Evolutionary conservation across 1,140 invertebrate species (phyloP), one percentile per base, ranked within the genome.

Genomic region (Lamellibrachia luymesi): DNA sequence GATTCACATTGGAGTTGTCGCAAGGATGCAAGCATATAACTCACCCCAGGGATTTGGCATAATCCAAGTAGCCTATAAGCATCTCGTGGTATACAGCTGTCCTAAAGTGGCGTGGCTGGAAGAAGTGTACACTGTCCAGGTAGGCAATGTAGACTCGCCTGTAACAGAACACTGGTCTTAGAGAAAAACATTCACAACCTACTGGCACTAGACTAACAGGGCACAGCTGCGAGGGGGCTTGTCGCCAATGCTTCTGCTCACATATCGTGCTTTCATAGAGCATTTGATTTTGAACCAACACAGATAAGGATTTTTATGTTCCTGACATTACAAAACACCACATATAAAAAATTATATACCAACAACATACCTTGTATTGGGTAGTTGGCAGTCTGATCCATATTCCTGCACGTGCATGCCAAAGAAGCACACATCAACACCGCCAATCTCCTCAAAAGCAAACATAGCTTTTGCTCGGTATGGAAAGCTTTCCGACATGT

Each of bases 361-460:
- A 8, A 38, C 38, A 10, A 80, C 13, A 22, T 80, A 80, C 64
- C 64, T 97, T 91, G 98, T 99, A 96, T 99, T 99, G 1, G 99
- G 99, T 92, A 97, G 97, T 4, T 98, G 98, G 97, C 98, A 99
- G 95, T 99, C 98, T 52, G 98, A 99, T 25, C 99, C 99, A 96
- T 99, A 99, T 97, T 99, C 99, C 97, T 99, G 99, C 2, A 99
- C 99, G 96, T 99, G 99, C 98, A 99, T 99, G 93, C 99, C 99
- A 97, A 99, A 99, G 97, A 99, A 99, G 96, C 99, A 99, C 2
- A 99, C 98, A 97, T 99, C 99, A 7, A 98, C 98, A 50, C 99
- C 99, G 95, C 99, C 99, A 52, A 99, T 98, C 95, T 99, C 99
- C 96, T 99, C 99, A 97, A 99, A 99, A 93, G 99, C 99, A 97